Evolutionary conservation across 1,140 invertebrate genomes (phyloP).

Genomic region (Lordiphosa stackelbergi): DNA sequence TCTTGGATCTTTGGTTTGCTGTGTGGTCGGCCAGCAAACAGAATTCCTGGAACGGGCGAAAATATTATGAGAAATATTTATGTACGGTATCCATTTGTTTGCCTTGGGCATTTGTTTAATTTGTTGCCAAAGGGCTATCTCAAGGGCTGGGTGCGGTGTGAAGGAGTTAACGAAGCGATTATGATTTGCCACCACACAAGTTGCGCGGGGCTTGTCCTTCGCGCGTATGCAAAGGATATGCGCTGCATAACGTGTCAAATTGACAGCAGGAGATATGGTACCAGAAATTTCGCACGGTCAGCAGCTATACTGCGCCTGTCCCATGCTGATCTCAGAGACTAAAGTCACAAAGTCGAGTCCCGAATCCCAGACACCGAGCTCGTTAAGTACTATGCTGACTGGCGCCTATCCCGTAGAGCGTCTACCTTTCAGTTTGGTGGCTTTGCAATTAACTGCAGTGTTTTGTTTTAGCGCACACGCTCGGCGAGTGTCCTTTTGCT

Average conservation of each 20-base stretch:
- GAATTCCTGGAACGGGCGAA: constrained; percentile 57
- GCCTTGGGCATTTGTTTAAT: constrained; percentile 10
- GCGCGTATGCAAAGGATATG: constrained; percentile 33
- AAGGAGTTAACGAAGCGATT: constrained; percentile 65
- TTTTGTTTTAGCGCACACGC: constrained; percentile 39
- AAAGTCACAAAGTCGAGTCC: constrained; percentile 19
- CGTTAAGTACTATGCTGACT: constrained; percentile 48
- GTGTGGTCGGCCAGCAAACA: constrained; percentile 44
- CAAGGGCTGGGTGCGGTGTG: constrained; percentile 37
- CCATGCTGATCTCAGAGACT: constrained; percentile 38
- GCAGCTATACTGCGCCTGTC: constrained; percentile 42
- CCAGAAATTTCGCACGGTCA: constrained; percentile 60
- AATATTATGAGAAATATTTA: constrained; percentile 71
- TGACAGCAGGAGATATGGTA: constrained; percentile 44
- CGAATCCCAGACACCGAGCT: constrained; percentile 36
- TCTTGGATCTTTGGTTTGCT: constrained; percentile 31
- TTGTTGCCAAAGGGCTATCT: not conserved
- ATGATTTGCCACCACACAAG: constrained; percentile 71
- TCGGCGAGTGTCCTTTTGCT: constrained; percentile 32
- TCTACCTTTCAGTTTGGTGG: constrained; percentile 60
- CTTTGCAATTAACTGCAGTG: constrained; percentile 73
- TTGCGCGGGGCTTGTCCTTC: constrained; percentile 28
- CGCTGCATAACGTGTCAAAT: constrained; percentile 59
- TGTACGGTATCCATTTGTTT: constrained; percentile 37
- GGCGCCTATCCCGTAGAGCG: constrained; percentile 66